Conservation (phyloP, 2,113 vertebrate genomes). For the Megalops atlanticus region DNA sequence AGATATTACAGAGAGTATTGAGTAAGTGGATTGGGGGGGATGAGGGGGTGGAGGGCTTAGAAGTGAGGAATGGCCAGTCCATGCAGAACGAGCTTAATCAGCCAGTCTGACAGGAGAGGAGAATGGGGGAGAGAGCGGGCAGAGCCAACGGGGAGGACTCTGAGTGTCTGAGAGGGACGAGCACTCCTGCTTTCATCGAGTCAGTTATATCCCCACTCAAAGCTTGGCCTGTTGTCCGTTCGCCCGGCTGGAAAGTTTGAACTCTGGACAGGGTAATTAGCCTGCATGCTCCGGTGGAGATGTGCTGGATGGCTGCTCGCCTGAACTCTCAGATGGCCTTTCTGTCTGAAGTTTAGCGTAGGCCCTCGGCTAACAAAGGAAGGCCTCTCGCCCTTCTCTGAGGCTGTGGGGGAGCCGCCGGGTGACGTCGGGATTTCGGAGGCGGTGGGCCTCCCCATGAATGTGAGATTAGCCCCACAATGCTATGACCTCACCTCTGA, state of each 20-base stretch:
- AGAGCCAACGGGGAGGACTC: neutral
- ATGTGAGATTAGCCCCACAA: no score
- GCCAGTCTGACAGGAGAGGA: neutral
- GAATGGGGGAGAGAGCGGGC: neutral
- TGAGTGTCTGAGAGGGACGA: slow-evolving; percentile 29
- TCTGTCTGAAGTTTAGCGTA: slow-evolving; percentile 38
- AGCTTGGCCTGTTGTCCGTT: slow-evolving; percentile 24
- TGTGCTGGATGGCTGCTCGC: slow-evolving; percentile 6
- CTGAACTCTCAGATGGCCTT: slow-evolving; percentile 27
- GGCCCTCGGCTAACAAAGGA: neutral
- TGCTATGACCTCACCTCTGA: no score
- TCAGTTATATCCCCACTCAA: slow-evolving; percentile 52
- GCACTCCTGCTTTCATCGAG: slow-evolving; percentile 45
- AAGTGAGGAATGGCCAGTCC: neutral
- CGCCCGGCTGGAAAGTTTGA: slow-evolving; percentile 13
- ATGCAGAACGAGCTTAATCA: neutral
- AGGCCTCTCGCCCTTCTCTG: neutral
- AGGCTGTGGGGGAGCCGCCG: neutral
- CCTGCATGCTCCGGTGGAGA: slow-evolving; percentile 31
- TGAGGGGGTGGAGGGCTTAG: neutral
- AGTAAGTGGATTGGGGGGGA: neutral
- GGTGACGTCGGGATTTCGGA: neutral
- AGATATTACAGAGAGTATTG: neutral
- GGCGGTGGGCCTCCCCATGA: neutral
- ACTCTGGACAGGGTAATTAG: slow-evolving; percentile 49